Evolutionary conservation across 2,113 vertebrate species (phyloP).

Genomic region (Forbesichthys agassizii): DNA sequence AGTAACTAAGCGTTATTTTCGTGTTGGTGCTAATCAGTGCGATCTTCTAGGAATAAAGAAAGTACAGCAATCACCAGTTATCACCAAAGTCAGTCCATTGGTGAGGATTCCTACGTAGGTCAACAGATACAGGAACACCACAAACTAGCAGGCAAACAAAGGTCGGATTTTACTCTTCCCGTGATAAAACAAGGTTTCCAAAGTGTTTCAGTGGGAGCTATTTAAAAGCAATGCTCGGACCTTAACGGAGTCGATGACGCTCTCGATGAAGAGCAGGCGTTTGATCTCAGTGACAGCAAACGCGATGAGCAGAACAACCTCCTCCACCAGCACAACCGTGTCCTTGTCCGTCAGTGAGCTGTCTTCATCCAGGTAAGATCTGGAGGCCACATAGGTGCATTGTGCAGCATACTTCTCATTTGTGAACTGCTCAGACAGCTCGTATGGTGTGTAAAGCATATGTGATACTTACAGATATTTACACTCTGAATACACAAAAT

Average conservation of each 20-base stretch:
- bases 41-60: neutral
- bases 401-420: neutral
- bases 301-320: constrained; percentile 71
- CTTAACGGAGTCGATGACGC: constrained; percentile 87
- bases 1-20: neutral
- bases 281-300: constrained; percentile 78
- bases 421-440: too few relatives aligned
- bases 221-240: constrained; percentile 56
- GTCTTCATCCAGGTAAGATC: constrained; percentile 81
- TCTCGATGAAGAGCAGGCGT: constrained; percentile 85
- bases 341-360: constrained; percentile 82
- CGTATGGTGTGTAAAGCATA: neutral
- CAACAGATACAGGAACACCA: constrained; percentile 85
- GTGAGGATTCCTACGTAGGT: constrained; percentile 82
- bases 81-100: constrained; percentile 87
- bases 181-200: neutral
- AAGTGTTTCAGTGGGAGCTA: neutral
- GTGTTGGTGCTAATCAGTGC: neutral
- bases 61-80: constrained; percentile 77
- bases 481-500: neutral
- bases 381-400: constrained; percentile 43
- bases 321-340: constrained; percentile 78
- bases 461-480: neutral
- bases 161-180: neutral
- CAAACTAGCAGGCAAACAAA: constrained; percentile 74